phyloP scores from a whole-genome alignment of 1,140 invertebrate genomes.

The Agrypnia vestita region DNA sequence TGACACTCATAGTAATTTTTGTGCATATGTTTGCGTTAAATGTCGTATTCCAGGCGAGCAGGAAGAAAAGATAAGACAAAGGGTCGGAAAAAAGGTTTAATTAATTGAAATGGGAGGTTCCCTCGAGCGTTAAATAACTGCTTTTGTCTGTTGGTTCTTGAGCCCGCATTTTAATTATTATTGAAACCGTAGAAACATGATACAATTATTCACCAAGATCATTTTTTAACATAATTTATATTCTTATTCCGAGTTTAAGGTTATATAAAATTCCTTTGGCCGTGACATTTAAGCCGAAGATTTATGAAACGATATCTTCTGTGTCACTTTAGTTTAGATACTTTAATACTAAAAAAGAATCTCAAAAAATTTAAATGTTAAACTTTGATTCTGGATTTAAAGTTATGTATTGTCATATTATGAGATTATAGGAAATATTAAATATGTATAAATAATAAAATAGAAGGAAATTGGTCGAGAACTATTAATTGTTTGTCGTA shows the following conservation, averaged over 20 bases:
- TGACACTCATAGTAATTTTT: neutral
- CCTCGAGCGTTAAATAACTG: slow-evolving; percentile 37
- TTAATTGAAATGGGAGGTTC: slow-evolving; percentile 39
- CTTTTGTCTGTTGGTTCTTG: slow-evolving; percentile 42
- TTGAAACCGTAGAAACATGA: slow-evolving; percentile 18
- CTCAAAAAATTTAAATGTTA: no score
- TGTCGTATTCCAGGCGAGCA: slow-evolving; percentile 21
- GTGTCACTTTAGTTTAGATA: no score
- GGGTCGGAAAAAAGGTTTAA: slow-evolving; percentile 39
- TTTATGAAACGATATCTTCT: no score
- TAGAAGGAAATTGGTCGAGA: no score
- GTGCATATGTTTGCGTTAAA: slow-evolving; percentile 25
- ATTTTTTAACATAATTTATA: no score
- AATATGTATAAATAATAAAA: no score
- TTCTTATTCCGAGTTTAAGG: no score
- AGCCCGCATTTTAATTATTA: slow-evolving; percentile 23
- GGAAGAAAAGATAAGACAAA: slow-evolving; percentile 34
- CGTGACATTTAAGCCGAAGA: neutral
- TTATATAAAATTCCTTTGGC: neutral
- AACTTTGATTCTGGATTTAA: no score
- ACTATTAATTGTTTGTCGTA: no score
- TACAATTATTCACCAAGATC: slow-evolving; percentile 18
- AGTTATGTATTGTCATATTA: no score
- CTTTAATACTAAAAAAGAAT: no score
- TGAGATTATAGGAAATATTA: no score